Conservation (phyloP, 2,113 vertebrate genomes). For the Phyllostomus hastatus region DNA sequence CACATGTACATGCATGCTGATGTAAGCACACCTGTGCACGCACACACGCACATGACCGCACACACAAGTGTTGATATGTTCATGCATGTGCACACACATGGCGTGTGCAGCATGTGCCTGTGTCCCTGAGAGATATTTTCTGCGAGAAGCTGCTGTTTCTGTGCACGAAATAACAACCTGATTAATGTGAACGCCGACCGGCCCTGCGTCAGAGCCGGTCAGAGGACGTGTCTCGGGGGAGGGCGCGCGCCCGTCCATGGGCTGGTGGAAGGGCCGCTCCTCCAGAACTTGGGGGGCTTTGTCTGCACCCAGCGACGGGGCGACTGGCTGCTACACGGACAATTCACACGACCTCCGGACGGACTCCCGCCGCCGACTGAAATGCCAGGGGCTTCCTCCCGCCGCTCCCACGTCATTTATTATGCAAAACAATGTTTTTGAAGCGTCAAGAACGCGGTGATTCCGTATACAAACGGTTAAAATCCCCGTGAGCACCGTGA, state of each 20-base stretch:
- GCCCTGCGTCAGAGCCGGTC: slow-evolving; percentile 63
- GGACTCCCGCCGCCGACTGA: slow-evolving; percentile 74
- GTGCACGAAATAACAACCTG: slow-evolving; percentile 66
- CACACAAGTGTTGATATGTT: no score
- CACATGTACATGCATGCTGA: no score
- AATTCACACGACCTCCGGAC: slow-evolving; percentile 64
- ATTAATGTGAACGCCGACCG: slow-evolving; percentile 78
- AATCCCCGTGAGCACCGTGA: slow-evolving; percentile 85
- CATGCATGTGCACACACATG: not conserved
- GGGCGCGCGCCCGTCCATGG: slow-evolving; percentile 40
- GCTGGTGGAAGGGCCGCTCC: slow-evolving; percentile 26
- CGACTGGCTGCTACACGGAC: no score
- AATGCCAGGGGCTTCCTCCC: slow-evolving; percentile 80
- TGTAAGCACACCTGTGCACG: no score
- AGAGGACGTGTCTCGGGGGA: slow-evolving; percentile 68
- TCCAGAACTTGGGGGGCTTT: slow-evolving; percentile 75
- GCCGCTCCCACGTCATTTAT: slow-evolving; percentile 89
- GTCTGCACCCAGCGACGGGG: slow-evolving; percentile 65
- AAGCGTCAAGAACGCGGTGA: slow-evolving; percentile 91
- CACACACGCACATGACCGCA: no score
- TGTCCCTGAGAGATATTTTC: slow-evolving; percentile 49
- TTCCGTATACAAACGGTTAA: slow-evolving; percentile 93
- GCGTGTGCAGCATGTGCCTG: not conserved
- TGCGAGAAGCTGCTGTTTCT: not conserved
- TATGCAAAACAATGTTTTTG: slow-evolving; percentile 88